Evolutionary conservation across 2,113 vertebrate species (phyloP).

Genomic region (Nothocercus julius): DNA sequence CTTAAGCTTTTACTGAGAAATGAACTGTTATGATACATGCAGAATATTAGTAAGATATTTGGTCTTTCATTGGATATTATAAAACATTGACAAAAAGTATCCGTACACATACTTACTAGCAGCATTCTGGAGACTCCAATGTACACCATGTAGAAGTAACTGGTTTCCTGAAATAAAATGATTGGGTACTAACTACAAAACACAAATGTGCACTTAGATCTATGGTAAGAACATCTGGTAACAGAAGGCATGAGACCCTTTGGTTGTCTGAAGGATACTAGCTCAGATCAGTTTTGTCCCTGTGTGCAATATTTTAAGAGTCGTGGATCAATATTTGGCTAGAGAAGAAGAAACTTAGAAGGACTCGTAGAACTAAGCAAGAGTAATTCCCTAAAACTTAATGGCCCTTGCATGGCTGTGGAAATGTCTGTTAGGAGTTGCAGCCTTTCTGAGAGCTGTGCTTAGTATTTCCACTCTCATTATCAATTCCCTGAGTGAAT

Average conservation of each 20-base stretch:
- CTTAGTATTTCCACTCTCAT: not conserved
- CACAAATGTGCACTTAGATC: not conserved
- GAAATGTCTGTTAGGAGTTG: not conserved
- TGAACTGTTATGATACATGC: not conserved
- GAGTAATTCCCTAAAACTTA: not conserved
- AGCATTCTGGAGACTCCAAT: not conserved
- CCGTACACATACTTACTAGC: not conserved
- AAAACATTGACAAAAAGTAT: not conserved
- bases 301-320: not conserved
- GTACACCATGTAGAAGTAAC: not conserved
- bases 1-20: not conserved
- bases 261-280: not conserved
- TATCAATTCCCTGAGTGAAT: not conserved
- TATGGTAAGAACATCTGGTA: not conserved
- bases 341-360: not conserved
- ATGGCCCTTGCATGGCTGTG: not conserved
- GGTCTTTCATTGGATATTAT: not conserved
- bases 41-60: not conserved
- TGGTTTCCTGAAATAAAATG: not conserved
- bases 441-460: not conserved
- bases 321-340: not conserved
- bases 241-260: not conserved
- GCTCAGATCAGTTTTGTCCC: not conserved
- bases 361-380: not conserved
- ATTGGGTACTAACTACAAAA: not conserved